phyloP scores from a whole-genome alignment of 2,797 vertebrate genomes.

The Vireo griseus region DNA sequence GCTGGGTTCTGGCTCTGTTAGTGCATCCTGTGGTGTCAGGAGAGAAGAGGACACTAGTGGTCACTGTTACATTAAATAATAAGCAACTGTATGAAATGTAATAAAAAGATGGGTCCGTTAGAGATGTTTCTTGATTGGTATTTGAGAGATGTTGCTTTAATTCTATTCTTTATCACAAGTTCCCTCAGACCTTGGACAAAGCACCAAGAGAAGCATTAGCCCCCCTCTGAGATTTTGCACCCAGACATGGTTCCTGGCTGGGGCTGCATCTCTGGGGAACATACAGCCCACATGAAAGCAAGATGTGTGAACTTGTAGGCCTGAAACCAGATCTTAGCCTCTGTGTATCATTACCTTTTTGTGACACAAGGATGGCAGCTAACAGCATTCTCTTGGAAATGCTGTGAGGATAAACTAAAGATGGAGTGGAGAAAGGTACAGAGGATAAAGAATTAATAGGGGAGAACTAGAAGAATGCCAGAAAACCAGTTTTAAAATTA shows the following conservation, averaged over 20 bases:
- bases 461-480: neutral
- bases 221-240: neutral
- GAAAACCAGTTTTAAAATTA: neutral
- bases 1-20: neutral
- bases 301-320: neutral
- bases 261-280: neutral
- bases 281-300: neutral
- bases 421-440: neutral
- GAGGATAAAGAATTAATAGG: neutral
- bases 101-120: neutral
- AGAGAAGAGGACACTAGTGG: neutral
- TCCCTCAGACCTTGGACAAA: neutral
- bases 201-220: neutral
- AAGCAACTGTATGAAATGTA: neutral
- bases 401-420: neutral
- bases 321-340: neutral
- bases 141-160: neutral
- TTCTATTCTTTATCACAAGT: neutral
- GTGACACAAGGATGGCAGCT: neutral
- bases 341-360: neutral
- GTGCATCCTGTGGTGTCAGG: neutral
- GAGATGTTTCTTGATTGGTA: neutral
- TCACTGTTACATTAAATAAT: neutral
- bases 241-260: neutral
- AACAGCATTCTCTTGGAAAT: neutral